A percentile compares a stretch with the other conserved stretches of the same genome.
Evolutionary conservation across 2,797 vertebrate genomes (phyloP).

Genomic region (Poeciliopsis turneri): DNA sequence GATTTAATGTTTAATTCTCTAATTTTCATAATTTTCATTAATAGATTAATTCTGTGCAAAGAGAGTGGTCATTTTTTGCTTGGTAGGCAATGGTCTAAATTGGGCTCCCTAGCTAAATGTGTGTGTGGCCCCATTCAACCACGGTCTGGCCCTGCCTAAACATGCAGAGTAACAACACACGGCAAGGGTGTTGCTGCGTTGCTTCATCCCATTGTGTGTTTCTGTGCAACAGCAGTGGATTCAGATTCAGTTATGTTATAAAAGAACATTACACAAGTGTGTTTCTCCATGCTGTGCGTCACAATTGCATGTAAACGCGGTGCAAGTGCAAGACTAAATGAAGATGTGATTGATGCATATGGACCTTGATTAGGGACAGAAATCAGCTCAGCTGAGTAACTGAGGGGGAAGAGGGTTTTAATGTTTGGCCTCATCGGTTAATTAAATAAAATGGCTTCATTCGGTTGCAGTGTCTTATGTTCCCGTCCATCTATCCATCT

Average conservation of each 20-base stretch:
- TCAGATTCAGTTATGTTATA: background rate
- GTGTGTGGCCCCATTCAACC: background rate
- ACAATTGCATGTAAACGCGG: constrained; percentile 25
- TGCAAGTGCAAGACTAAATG: background rate
- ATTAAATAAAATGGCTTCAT: constrained; percentile 1
- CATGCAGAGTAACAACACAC: background rate
- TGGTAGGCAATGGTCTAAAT: background rate
- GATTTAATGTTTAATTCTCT: background rate
- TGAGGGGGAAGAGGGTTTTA: background rate
- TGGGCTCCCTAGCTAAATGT: background rate
- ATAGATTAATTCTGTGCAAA: background rate
- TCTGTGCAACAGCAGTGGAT: background rate
- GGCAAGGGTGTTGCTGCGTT: background rate
- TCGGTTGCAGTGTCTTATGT: background rate
- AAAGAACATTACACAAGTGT: constrained; percentile 9
- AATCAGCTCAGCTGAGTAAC: too few relatives aligned
- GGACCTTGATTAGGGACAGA: background rate
- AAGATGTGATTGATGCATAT: background rate
- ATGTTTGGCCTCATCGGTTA: constrained; percentile 1
- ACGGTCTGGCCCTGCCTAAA: background rate
- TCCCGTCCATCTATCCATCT: background rate
- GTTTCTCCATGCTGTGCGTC: constrained; percentile 46
- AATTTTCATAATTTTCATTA: too few relatives aligned
- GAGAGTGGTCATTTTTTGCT: background rate
- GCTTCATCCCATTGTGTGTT: background rate